These are phyloP conservation scores for Umimayanthus kanabou DNA, from an alignment of 92 coral and sea anemone genomes.

Conservation along the genomic window DNA sequence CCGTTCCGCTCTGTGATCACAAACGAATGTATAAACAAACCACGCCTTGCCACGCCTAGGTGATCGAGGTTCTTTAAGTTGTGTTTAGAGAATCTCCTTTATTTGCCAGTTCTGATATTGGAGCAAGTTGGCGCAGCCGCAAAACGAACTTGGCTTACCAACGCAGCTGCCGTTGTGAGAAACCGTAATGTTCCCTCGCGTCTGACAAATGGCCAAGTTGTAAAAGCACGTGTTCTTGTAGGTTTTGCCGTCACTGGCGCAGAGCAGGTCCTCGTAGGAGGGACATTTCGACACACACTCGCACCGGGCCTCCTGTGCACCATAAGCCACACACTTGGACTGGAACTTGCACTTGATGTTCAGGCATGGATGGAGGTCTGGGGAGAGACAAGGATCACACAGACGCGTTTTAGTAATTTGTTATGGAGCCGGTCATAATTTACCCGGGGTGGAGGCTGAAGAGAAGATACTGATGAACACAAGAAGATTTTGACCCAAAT, in stretches of 20 bases:
- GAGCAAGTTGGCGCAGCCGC: too few relatives aligned
- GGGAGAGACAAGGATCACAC: neutral
- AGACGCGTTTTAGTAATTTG: neutral
- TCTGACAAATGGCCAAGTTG: conserved; percentile 59
- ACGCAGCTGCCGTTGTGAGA: conserved; percentile 63
- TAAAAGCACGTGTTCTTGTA: conserved; percentile 62
- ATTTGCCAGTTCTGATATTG: too few relatives aligned
- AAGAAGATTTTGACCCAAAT: too few relatives aligned
- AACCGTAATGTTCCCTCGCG: conserved; percentile 46
- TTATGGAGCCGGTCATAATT: too few relatives aligned
- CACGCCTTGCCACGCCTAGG: too few relatives aligned
- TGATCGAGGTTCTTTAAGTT: too few relatives aligned
- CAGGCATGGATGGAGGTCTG: conserved; percentile 68
- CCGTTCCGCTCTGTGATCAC: too few relatives aligned
- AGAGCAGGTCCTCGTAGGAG: conserved; percentile 48
- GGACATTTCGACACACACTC: conserved; percentile 51
- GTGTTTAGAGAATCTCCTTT: too few relatives aligned
- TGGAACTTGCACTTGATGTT: conserved; percentile 55
- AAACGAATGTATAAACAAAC: too few relatives aligned
- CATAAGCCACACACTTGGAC: conserved; percentile 53
- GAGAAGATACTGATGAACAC: too few relatives aligned
- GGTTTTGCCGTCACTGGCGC: conserved; percentile 67
- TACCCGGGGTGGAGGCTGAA: too few relatives aligned
- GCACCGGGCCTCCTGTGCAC: conserved; percentile 57
- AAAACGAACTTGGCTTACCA: conserved; percentile 17